Evolutionary conservation across 2,113 vertebrate genomes (phyloP).

Genomic region (Triplophysa siluroides): DNA sequence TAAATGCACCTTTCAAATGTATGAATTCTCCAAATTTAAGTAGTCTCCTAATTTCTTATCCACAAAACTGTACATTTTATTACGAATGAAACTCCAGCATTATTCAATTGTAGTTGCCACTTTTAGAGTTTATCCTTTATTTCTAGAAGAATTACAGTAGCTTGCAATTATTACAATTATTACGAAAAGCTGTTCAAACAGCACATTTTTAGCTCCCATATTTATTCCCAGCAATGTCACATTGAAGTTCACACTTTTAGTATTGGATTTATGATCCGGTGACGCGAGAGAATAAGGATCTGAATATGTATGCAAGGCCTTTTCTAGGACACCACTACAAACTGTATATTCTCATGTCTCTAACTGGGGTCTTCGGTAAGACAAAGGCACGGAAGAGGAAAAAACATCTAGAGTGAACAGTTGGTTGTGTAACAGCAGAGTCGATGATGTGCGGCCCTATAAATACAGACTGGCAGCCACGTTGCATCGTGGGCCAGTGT

Average conservation of each 20-base stretch:
- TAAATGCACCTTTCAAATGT: too few species aligned
- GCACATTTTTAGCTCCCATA: not conserved
- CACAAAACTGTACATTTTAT: too few species aligned
- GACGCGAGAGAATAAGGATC: not conserved
- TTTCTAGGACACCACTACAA: not conserved
- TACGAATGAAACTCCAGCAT: too few species aligned
- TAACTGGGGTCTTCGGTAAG: slow-evolving; percentile 15
- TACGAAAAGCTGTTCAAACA: not conserved
- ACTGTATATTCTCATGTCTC: not conserved
- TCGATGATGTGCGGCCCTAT: slow-evolving; percentile 30
- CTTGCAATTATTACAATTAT: not conserved
- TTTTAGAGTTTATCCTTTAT: too few species aligned
- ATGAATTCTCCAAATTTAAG: too few species aligned
- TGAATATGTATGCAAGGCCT: not conserved
- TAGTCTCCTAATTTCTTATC: too few species aligned
- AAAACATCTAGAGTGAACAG: slow-evolving; percentile 13
- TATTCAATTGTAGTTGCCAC: too few species aligned
- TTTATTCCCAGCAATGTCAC: not conserved
- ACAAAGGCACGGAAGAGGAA: slow-evolving; percentile 13
- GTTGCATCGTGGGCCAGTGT: slow-evolving; percentile 39
- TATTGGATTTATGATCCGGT: not conserved
- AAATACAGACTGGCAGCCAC: slow-evolving; percentile 47
- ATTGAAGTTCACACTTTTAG: not conserved
- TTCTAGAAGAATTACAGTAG: too few species aligned
- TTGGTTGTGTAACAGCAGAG: slow-evolving; percentile 36